Percentiles rank a stretch among this genome's conserved stretches.
phyloP scores from a whole-genome alignment of 2,797 vertebrate species.

The Mycteria americana region DNA sequence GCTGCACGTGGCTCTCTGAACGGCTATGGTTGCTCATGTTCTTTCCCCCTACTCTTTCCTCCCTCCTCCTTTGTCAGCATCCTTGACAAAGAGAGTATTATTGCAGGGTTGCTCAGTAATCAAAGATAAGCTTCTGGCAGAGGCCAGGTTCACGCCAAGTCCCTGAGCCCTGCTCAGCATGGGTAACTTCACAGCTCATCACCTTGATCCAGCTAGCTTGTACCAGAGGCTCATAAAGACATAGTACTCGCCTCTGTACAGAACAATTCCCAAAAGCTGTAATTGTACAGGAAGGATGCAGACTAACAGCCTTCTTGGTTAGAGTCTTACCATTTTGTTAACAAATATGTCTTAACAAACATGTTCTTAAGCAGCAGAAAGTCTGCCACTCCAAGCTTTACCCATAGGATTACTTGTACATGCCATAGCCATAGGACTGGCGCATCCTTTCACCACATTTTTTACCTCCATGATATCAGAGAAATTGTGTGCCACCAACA shows the following conservation, averaged over 20 bases:
- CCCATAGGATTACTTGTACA: fast-evolving
- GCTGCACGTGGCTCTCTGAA: not conserved
- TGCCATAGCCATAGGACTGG: not conserved
- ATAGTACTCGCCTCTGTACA: not conserved
- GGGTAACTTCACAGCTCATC: not conserved
- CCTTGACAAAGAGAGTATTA: not conserved
- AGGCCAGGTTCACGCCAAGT: not conserved
- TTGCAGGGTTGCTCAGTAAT: not conserved
- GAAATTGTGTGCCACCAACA: not conserved
- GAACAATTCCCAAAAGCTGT: not conserved
- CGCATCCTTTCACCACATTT: not conserved
- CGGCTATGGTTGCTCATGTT: not conserved
- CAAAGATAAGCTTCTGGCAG: not conserved
- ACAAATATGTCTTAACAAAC: not conserved
- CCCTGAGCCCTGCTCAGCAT: not conserved
- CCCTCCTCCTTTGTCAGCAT: not conserved
- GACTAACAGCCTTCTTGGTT: not conserved
- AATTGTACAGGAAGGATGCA: not conserved
- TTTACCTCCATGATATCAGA: not conserved
- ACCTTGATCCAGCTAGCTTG: not conserved
- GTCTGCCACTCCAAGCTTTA: not conserved
- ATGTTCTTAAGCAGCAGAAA: not conserved
- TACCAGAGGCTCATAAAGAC: not conserved
- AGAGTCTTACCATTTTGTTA: not conserved
- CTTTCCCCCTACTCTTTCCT: not conserved